Evolutionary conservation across 2,113 vertebrate genomes (phyloP), one percentile per base, ranked within the genome.

Genomic region (Scalopus aquaticus): DNA sequence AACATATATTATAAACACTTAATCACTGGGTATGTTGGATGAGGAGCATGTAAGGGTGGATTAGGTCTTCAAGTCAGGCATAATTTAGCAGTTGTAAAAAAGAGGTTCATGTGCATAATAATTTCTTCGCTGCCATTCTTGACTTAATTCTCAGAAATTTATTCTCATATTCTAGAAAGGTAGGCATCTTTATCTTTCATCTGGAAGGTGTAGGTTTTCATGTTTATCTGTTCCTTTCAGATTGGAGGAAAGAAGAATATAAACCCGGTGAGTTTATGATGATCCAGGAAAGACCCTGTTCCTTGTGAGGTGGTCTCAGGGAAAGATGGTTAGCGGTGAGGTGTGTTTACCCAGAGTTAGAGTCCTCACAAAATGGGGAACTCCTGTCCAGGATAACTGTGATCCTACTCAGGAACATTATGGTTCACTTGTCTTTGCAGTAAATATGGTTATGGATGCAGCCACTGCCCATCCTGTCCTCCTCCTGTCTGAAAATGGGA

Each of bases 381-480:
- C 42, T 83, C 56, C 64, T 9, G 5, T 6, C 5, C n/a, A 74
- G 1, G 12, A 2, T 16, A 24, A 26, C 11, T 16, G 10, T 58
- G 19, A 64, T 10, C 11, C 1, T 54, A 76, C 46, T 46, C 13
- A 44, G 15, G 54, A 62, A 35, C 32, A 30, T 67, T 46, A 56
- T 7, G 4, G 3, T 76, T 19, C 12, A 22, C 1, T 44, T 90
- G 10, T 94, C 69, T 78, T 44, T 69, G 11, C 42, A 95, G 94
- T 35, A n/a, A 64, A 72, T n/a, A 13, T 95, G n/a, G 81, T 44
- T 19, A 65, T 95, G 82, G 94, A 92, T 79, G 74, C 10, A 79
- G 46, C 3, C 30, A 92, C 94, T 30, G 76, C 89, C 42, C 93
- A 95, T 74, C 37, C 56, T 79, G 19, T 42, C 13, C 89, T 95